Percentiles rank a stretch among this genome's conserved stretches.
These are phyloP conservation scores for Cephus spinipes DNA, from an alignment of 2,888 invertebrate species.

Conservation along the genomic window DNA sequence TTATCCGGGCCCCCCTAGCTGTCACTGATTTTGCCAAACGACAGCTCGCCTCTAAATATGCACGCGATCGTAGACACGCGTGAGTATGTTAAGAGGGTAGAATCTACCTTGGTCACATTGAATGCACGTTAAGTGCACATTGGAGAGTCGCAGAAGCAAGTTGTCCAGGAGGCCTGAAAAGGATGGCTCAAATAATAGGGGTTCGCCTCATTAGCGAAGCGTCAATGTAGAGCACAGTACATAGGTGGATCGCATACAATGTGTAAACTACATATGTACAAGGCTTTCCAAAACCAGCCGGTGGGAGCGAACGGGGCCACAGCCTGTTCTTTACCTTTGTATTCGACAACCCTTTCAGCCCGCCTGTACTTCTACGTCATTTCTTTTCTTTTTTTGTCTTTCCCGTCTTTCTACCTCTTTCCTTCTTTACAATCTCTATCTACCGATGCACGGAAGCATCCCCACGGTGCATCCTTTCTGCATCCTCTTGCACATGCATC, in stretches of 20 bases:
- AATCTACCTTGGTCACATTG: not conserved
- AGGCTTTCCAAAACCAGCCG: slow-evolving; percentile 12
- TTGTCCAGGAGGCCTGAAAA: slow-evolving; percentile 8
- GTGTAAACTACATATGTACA: not conserved
- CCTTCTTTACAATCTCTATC: not conserved
- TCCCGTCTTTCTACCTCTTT: not conserved
- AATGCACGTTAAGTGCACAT: not conserved
- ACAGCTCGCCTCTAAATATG: not conserved
- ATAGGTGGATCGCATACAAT: not conserved
- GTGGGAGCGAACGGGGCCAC: not conserved
- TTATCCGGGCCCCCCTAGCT: not conserved
- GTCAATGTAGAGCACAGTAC: not conserved
- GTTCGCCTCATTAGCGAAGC: slow-evolving; percentile 24
- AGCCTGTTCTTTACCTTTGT: slow-evolving; percentile 19
- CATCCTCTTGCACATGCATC: not conserved
- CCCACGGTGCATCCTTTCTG: not conserved
- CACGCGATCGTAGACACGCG: not conserved
- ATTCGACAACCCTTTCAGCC: slow-evolving; percentile 5
- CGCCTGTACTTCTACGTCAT: not conserved
- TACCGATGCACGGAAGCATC: not conserved
- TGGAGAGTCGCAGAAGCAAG: slow-evolving; percentile 13
- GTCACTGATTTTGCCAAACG: not conserved
- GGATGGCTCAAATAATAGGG: slow-evolving; percentile 21
- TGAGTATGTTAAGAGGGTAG: not conserved
- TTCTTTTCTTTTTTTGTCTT: not conserved